Evolutionary conservation across 2,113 vertebrate genomes (phyloP).

Genomic region (Misgurnus mizolepis): DNA sequence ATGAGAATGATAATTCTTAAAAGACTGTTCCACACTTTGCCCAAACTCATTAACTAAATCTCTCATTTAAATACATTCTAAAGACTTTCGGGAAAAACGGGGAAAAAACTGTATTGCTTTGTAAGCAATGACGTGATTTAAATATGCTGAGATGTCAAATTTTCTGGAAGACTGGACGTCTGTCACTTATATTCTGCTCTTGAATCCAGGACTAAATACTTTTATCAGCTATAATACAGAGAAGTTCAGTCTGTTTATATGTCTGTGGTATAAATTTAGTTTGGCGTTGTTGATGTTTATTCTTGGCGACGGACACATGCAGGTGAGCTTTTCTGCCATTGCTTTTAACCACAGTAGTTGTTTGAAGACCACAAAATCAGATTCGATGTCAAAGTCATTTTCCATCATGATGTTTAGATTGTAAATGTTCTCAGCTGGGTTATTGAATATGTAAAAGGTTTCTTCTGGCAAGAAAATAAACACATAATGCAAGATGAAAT

Average conservation of each 20-base stretch:
- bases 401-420: no score
- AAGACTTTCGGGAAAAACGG: slow-evolving; percentile 86
- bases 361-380: neutral
- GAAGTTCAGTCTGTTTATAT: slow-evolving; percentile 32
- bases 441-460: no score
- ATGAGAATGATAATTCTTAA: slow-evolving; percentile 99
- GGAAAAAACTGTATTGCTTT: slow-evolving; percentile 83
- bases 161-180: slow-evolving; percentile 60
- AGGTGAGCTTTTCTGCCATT: neutral
- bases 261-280: neutral
- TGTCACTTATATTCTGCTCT: slow-evolving; percentile 55
- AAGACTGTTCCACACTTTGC: slow-evolving; percentile 99
- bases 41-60: slow-evolving; percentile 99
- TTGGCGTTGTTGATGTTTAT: slow-evolving; percentile 12
- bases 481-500: no score
- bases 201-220: slow-evolving; percentile 46
- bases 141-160: slow-evolving; percentile 73
- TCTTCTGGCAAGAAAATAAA: no score
- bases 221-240: slow-evolving; percentile 46
- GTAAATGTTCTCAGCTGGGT: no score
- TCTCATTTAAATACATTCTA: slow-evolving; percentile 95
- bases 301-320: neutral
- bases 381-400: neutral
- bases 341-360: neutral
- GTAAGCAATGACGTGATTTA: slow-evolving; percentile 78